Evolutionary conservation across 2,888 invertebrate species (phyloP), one percentile per base, ranked within the genome.

Genomic region (Dolichopus griseipennis): DNA sequence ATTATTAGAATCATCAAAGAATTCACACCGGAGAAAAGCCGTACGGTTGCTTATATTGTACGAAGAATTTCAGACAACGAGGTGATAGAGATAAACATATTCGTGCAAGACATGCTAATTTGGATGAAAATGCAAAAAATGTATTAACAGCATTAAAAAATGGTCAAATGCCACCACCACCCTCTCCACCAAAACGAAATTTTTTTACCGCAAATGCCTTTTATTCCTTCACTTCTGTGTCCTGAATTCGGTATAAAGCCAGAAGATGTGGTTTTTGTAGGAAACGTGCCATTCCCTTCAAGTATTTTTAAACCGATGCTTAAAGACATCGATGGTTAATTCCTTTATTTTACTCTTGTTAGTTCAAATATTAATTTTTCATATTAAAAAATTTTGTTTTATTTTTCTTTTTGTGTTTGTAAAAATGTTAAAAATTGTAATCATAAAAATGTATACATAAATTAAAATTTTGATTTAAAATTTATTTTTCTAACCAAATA

Each of bases 1-100:
- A 12, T 52, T 52, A 15, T 52, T n/a, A 52, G 21, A 22, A 22
- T 62, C 85, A 85, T 71, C 84, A 85, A 69, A 83, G 87, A 68
- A 87, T 87, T 70, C 87, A 87, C 72, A 87, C 87, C 0, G 85
- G 85, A 61, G 85, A 85, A 72, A 82, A 85, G 68, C 85, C 85
- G 0, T 85, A 83, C 72, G 82, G 83, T 8, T 85, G 85, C 68
- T 78, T 80, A 3, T 83, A 83, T 67, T 85, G 85, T 73, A 83
- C 78, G 0, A 82, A 82, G 70, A 81, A 83, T 65, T 85, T 85
- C 73, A 78, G 85, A 5, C 85, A 85, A 73, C 84, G 85, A 64
- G 85, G 85, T 0, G 85, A 85, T 76, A 77, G 85, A 12, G 85
- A 85, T 70, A 85, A 85, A 72, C 85, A 85, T 74, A 81, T 84